Percentiles rank a stretch among this genome's conserved stretches.
Conservation (phyloP, 2,888 invertebrate genomes). For the Theretra japonica region DNA sequence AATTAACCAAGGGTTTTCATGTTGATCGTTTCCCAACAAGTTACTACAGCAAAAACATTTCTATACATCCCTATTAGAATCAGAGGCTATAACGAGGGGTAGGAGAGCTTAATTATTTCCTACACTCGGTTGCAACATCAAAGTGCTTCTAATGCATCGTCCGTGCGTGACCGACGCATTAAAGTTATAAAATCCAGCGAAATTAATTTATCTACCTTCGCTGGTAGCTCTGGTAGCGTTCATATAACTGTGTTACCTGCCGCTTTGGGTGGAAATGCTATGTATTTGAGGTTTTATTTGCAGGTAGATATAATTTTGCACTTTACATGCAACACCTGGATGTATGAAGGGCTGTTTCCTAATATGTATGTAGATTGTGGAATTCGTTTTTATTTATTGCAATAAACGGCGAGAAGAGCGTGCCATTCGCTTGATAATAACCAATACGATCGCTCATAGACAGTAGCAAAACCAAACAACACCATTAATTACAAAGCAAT, state of each 20-base stretch:
- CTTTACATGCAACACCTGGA: too few relatives aligned
- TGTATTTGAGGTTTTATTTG: too few relatives aligned
- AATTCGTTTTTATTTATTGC: too few relatives aligned
- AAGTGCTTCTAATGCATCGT: not conserved
- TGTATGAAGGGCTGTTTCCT: too few relatives aligned
- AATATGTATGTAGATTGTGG: too few relatives aligned
- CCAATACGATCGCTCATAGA: too few relatives aligned
- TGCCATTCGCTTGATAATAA: too few relatives aligned
- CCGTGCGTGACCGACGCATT: not conserved
- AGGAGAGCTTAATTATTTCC: not conserved
- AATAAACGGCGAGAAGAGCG: too few relatives aligned
- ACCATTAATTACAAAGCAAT: too few relatives aligned
- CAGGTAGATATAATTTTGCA: too few relatives aligned
- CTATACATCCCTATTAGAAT: not conserved
- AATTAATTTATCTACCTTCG: not conserved
- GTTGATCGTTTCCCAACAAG: not conserved
- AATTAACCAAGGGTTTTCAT: not conserved
- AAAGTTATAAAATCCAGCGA: not conserved
- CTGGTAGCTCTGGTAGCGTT: not conserved
- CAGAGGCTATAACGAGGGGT: not conserved
- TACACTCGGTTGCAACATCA: slow-evolving; percentile 1
- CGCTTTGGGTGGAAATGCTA: too few relatives aligned
- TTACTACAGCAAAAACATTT: not conserved
- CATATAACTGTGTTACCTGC: not conserved
- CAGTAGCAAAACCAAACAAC: too few relatives aligned